phyloP scores from a whole-genome alignment of 2,888 invertebrate genomes.

The Ormyrus pomaceus region DNA sequence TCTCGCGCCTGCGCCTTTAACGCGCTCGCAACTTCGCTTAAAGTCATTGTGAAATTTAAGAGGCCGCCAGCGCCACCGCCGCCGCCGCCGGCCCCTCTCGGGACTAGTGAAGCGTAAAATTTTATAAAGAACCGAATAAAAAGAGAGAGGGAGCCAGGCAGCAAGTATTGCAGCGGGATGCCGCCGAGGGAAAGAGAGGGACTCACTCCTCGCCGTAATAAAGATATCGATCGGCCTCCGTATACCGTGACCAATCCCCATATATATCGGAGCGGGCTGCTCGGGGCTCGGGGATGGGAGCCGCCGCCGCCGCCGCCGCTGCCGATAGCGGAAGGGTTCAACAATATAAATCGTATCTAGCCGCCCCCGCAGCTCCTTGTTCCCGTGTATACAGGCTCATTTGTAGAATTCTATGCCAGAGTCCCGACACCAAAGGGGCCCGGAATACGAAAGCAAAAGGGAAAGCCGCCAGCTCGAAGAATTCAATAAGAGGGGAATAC shows the following conservation, averaged over 20 bases:
- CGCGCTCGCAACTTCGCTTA: slow-evolving; percentile 25
- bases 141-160: slow-evolving; percentile 22
- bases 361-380: slow-evolving; percentile 15
- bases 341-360: slow-evolving; percentile 58
- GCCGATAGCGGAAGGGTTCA: slow-evolving; percentile 62
- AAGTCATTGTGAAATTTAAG: slow-evolving; percentile 50
- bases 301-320: background rate
- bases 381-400: slow-evolving; percentile 55
- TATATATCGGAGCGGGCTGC: slow-evolving; percentile 43
- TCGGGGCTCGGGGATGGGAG: background rate
- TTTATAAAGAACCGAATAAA: slow-evolving; percentile 46
- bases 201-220: slow-evolving; percentile 57
- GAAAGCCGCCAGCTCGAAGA: slow-evolving; percentile 25
- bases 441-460: slow-evolving; percentile 47
- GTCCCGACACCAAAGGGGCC: slow-evolving; percentile 21
- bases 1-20: slow-evolving; percentile 16
- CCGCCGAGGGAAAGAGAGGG: background rate
- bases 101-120: slow-evolving; percentile 49
- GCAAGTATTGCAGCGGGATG: slow-evolving; percentile 8
- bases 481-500: slow-evolving; percentile 56
- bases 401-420: slow-evolving; percentile 52
- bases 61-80: background rate
- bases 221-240: slow-evolving; percentile 65
- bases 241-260: slow-evolving; percentile 66
- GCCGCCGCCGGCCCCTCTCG: background rate